These are phyloP conservation scores for Lutjanus erythropterus DNA, from an alignment of 2,113 vertebrate species.

Conservation along the genomic window DNA sequence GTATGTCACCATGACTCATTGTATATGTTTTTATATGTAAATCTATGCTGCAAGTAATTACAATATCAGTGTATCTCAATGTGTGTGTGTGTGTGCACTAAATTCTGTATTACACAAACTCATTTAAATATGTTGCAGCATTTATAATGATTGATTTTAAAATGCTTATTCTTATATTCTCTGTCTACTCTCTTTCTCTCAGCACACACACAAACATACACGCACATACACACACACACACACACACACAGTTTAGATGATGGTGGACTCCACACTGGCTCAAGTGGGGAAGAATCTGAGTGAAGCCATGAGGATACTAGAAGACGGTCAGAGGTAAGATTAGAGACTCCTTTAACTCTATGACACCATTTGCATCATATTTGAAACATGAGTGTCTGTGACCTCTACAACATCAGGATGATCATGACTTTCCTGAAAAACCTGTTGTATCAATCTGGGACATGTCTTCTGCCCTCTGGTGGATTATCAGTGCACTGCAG, in stretches of 20 bases:
- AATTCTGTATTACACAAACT: neutral
- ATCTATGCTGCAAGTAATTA: neutral
- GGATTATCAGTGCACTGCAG: too few relatives aligned
- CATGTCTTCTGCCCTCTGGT: too few relatives aligned
- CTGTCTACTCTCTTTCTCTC: neutral
- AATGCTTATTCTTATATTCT: neutral
- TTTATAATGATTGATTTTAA: neutral
- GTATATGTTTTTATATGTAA: neutral
- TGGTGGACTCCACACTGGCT: constrained; percentile 90
- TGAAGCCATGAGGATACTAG: constrained; percentile 94
- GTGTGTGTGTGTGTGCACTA: neutral
- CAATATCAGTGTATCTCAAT: neutral
- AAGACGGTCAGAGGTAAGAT: constrained; percentile 88
- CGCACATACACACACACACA: constrained; percentile 6
- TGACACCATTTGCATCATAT: too few relatives aligned
- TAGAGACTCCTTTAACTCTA: neutral
- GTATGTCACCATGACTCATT: too few relatives aligned
- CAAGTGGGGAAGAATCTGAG: constrained; percentile 95
- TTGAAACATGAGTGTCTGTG: too few relatives aligned
- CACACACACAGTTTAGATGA: constrained; percentile 67
- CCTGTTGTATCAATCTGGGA: too few relatives aligned
- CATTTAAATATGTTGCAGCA: neutral
- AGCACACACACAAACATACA: neutral
- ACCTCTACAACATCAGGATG: too few relatives aligned
- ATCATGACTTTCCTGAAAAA: too few relatives aligned